Evolutionary conservation across 1,140 invertebrate genomes (phyloP).

Genomic region (Xylocopa sonorina): DNA sequence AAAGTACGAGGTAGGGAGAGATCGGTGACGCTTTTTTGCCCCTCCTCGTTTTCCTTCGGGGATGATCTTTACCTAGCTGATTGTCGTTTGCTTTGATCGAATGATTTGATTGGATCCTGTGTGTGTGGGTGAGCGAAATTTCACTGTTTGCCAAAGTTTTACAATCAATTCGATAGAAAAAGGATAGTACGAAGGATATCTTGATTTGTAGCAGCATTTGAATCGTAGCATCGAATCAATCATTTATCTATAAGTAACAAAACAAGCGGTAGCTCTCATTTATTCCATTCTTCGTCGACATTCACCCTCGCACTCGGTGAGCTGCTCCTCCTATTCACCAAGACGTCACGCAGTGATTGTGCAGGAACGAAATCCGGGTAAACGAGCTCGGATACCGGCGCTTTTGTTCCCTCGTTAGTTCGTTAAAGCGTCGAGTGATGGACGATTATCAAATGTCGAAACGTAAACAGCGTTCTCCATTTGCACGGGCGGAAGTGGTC

Average conservation of each 20-base stretch:
- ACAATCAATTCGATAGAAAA: no score
- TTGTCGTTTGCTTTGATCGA: no score
- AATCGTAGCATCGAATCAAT: background rate
- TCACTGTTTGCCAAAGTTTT: no score
- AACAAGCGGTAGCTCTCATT: background rate
- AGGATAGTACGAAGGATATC: no score
- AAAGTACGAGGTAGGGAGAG: background rate
- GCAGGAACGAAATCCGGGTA: conserved; percentile 11
- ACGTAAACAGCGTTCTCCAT: conserved; percentile 49
- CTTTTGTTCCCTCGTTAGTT: conserved; percentile 53
- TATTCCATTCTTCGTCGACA: background rate
- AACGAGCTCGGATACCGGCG: conserved; percentile 45
- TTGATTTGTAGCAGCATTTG: background rate
- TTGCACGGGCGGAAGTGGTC: conserved; percentile 23
- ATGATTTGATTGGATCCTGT: no score
- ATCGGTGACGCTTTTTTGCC: background rate
- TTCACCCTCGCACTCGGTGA: background rate
- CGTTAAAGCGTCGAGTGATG: conserved; percentile 57
- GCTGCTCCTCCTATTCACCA: conserved; percentile 9
- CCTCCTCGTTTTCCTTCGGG: background rate
- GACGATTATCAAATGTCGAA: conserved; percentile 61
- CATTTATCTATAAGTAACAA: conserved; percentile 1
- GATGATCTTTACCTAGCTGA: background rate
- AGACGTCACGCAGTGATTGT: conserved; percentile 5
- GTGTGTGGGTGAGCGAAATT: no score